A percentile compares a stretch with the other conserved stretches of the same genome.
phyloP scores from a whole-genome alignment of 2,797 vertebrate genomes.

The Morus bassanus region DNA sequence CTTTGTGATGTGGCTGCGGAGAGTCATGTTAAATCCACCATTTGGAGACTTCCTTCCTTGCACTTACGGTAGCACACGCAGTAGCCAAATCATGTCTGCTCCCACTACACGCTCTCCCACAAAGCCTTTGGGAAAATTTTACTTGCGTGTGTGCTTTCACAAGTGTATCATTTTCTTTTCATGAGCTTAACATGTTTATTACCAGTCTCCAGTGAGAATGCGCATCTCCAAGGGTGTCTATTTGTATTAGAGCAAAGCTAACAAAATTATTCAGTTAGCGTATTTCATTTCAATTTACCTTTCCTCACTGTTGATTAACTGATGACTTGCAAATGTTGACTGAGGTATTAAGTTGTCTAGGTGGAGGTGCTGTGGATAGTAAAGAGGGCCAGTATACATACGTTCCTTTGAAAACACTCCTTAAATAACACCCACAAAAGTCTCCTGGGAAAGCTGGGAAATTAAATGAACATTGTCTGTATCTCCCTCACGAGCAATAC shows the following conservation, averaged over 20 bases:
- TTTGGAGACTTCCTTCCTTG: slow-evolving; percentile 80
- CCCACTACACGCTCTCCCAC: slow-evolving; percentile 17
- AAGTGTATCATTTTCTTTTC: slow-evolving; percentile 58
- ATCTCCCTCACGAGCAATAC: slow-evolving; percentile 59
- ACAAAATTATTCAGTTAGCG: slow-evolving; percentile 11
- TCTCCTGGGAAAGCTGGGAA: slow-evolving; percentile 46
- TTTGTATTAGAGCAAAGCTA: slow-evolving; percentile 40
- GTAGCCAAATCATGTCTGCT: slow-evolving; percentile 59
- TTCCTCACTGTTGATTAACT: slow-evolving; percentile 32
- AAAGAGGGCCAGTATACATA: not conserved
- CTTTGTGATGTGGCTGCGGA: slow-evolving; percentile 74
- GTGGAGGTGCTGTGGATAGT: not conserved
- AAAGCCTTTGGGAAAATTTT: slow-evolving; percentile 62
- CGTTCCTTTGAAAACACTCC: slow-evolving; percentile 6
- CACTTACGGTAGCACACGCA: slow-evolving; percentile 19
- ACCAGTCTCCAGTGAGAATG: slow-evolving; percentile 33
- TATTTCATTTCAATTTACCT: slow-evolving; percentile 25
- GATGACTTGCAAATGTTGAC: slow-evolving; percentile 50
- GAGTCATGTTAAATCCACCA: slow-evolving; percentile 61
- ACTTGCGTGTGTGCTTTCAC: slow-evolving; percentile 40
- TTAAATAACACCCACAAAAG: slow-evolving; percentile 10
- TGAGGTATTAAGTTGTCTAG: slow-evolving; percentile 13
- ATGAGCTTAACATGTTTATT: slow-evolving; percentile 58
- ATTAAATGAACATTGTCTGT: slow-evolving; percentile 39
- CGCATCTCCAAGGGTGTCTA: slow-evolving; percentile 15